phyloP scores from a whole-genome alignment of 2,797 vertebrate genomes.

The Tympanoctomys barrerae region DNA sequence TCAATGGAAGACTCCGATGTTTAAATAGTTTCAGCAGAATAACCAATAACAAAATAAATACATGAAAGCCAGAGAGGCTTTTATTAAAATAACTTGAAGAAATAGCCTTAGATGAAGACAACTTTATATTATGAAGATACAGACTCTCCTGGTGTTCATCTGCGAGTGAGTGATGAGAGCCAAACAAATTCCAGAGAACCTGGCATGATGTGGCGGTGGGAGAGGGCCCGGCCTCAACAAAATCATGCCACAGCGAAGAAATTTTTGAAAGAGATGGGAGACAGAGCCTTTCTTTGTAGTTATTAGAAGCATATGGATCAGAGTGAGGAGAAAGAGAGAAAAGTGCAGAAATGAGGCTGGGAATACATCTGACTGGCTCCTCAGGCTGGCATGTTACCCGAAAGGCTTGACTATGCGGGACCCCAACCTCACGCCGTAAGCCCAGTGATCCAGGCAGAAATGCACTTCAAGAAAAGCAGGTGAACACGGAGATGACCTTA shows the following conservation, averaged over 20 bases:
- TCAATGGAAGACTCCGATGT: neutral
- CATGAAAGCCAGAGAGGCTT: neutral
- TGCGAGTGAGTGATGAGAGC: neutral
- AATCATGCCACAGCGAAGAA: neutral
- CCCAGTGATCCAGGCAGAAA: neutral
- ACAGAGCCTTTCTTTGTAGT: neutral
- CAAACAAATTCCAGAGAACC: neutral
- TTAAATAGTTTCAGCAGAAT: neutral
- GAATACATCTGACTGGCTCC: neutral
- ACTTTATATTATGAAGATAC: neutral
- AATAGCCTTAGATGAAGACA: neutral
- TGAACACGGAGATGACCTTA: neutral
- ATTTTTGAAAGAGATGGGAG: neutral
- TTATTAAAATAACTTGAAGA: neutral
- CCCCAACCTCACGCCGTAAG: neutral
- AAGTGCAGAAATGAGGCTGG: neutral
- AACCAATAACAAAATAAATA: neutral
- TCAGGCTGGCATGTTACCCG: neutral
- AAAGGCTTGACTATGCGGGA: neutral
- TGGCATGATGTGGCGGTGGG: neutral
- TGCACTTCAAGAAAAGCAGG: neutral
- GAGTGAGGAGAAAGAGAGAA: neutral
- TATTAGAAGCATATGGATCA: neutral
- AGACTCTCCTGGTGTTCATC: neutral
- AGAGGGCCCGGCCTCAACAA: neutral